Evolutionary conservation across 1,140 invertebrate species (phyloP).

Genomic region (Mercenaria mercenaria): DNA sequence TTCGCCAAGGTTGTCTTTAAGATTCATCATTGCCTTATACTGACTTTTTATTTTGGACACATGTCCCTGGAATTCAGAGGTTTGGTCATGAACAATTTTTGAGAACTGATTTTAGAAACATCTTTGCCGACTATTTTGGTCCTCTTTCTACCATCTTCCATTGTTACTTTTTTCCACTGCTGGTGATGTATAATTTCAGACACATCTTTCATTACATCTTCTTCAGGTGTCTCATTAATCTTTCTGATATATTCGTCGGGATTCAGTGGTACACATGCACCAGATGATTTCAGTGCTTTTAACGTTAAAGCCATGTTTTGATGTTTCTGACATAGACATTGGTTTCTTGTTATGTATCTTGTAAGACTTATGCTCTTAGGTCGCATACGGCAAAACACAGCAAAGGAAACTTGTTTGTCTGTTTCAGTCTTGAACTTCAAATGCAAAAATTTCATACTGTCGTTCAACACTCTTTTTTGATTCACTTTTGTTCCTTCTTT

Average conservation of each 20-base stretch:
- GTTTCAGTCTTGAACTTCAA: no score
- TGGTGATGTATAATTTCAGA: neutral
- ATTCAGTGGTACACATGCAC: constrained; percentile 11
- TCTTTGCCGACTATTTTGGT: constrained; percentile 29
- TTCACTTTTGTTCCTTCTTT: no score
- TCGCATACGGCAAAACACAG: neutral
- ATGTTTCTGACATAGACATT: neutral
- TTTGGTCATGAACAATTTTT: no score
- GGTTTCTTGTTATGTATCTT: neutral
- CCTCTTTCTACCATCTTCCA: constrained; percentile 29
- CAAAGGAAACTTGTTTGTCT: no score
- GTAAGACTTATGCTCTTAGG: neutral
- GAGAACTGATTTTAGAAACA: no score
- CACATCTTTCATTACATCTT: neutral
- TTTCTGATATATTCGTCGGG: constrained; percentile 34
- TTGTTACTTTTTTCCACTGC: constrained; percentile 42
- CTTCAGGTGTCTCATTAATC: neutral
- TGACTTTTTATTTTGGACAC: constrained; percentile 28
- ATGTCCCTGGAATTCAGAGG: no score
- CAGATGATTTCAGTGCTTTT: constrained; percentile 15
- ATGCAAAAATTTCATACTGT: no score
- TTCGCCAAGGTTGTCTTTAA: constrained; percentile 59
- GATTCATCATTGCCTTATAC: no score
- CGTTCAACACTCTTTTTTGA: no score
- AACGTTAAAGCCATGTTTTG: neutral